Evolutionary conservation across 2,888 invertebrate genomes (phyloP), one percentile per base, ranked within the genome.

Genomic region (Abrostola tripartita): DNA sequence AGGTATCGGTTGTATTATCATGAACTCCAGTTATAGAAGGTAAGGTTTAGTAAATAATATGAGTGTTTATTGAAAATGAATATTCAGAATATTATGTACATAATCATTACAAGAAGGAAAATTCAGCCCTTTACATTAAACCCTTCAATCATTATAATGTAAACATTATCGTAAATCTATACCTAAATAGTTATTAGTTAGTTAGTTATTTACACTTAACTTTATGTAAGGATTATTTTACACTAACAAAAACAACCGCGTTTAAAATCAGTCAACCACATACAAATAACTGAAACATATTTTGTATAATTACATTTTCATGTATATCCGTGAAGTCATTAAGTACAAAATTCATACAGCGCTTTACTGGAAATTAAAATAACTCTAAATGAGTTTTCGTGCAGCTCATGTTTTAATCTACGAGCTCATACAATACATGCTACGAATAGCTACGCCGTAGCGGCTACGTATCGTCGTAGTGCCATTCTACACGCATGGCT

Each of bases 401-500:
- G 50, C 50, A 37, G 11, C 36, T 35, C 42, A 54, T 60, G 58
- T 60, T 75, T 69, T 42, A 58, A 75, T 72, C n/a, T 65, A 11
- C 37, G 7, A 42, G 11, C 58, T 51, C 24, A 24, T 24, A 10
- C 35, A 35, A 11, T 51, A 50, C 36, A 37, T 41, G 12, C 54
- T 54, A 73, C 62, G 58, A 55, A 67, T 59, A 53, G 65, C 73
- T 78, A 69, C 71, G 50, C 42, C 74, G 76, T 74, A 69, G 59
- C 72, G 72, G 67, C 76, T 70, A 58, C 65, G 69, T 66, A 73
- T 65, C 64, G n/a, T 44, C 69, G 75, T 82, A 83, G 80, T 74
- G 63, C 58, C 60, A 74, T 78, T 73, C 65, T 72, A 70, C 74
- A 82, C 81, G 83, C 83, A 76, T 82, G 83, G 81, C 77, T 80